Evolutionary conservation across 2,888 invertebrate species (phyloP), one percentile per base, ranked within the genome.

Genomic region (Acronicta psi): DNA sequence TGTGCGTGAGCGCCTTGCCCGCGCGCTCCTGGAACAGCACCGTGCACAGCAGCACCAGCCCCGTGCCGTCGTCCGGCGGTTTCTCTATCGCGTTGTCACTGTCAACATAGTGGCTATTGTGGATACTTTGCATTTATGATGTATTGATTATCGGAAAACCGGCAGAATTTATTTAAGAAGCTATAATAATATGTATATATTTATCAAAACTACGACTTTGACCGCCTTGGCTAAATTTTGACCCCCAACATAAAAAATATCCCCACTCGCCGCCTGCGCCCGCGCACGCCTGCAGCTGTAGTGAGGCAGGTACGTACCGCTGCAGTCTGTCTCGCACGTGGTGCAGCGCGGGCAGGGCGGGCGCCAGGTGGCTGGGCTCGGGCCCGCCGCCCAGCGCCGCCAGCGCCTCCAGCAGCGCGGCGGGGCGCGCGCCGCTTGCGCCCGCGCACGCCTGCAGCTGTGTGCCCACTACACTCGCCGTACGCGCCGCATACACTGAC

Each of bases 21-120:
- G 96, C 96, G 5, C 97, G 94, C 64, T 97, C 97, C 92, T 98
- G 98, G 74, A 98, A 96, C 37, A 98, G 93, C 60, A 98, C 94
- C 0, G 98, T 98, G 80, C 97, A 97, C 2, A 98, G 94, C 6
- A 98, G 92, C 87, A 98, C 97, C 14, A 97, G 96, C 66, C 95
- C 94, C 0, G 95, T 95, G 59, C 95, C 95, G 20, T 93, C 93
- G 80, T 95, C 85, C 0, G 82, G 55, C 0, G 83, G 77, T 43
- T 83, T 81, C 18, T 80, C 82, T n/a, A 83, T 74, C 0, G 77
- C 75, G 42, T 79, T 82, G 37, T 69, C 88, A 74, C 77, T 64
- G 69, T 1, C 46, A 56, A 16, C 9, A 16, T 5, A 37, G 0
- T 37, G 16, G 2, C 9, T 9, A 7, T 9, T 25, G n/a, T 25